These are phyloP conservation scores for Cacatua alba DNA, from an alignment of 2,113 vertebrate species.

Conservation along the genomic window DNA sequence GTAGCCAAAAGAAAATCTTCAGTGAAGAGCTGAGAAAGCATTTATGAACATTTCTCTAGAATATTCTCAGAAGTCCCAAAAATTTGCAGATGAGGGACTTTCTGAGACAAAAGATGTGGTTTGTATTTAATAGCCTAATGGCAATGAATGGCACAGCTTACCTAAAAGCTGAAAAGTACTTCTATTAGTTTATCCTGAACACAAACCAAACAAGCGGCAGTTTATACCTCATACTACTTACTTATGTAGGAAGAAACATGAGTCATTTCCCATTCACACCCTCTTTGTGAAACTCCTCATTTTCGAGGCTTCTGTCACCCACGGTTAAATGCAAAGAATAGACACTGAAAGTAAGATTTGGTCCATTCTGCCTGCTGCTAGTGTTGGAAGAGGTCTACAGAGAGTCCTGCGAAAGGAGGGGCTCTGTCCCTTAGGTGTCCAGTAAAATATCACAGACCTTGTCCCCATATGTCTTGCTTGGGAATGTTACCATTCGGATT, in stretches of 20 bases:
- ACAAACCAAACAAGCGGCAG: not conserved
- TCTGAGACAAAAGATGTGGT: not conserved
- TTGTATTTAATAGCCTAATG: not conserved
- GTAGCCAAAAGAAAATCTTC: not conserved
- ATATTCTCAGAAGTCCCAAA: not conserved
- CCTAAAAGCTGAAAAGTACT: not conserved
- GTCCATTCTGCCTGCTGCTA: not conserved
- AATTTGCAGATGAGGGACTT: not conserved
- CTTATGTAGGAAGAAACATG: not conserved
- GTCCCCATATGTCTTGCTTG: not conserved
- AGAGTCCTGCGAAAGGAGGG: not conserved
- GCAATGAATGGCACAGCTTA: not conserved
- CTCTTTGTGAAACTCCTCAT: not conserved
- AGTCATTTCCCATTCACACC: not conserved
- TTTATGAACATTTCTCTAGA: not conserved
- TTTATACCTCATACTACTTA: not conserved
- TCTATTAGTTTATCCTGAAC: not conserved
- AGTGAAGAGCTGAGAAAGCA: not conserved
- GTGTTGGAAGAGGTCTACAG: not conserved
- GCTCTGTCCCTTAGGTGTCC: not conserved
- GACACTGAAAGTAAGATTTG: not conserved
- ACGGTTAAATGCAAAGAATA: not conserved
- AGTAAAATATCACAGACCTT: not conserved
- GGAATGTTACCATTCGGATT: not conserved
- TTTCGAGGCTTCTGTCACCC: not conserved